These are phyloP conservation scores for Acleris emargana DNA, from an alignment of 2,888 invertebrate species.

Conservation along the genomic window DNA sequence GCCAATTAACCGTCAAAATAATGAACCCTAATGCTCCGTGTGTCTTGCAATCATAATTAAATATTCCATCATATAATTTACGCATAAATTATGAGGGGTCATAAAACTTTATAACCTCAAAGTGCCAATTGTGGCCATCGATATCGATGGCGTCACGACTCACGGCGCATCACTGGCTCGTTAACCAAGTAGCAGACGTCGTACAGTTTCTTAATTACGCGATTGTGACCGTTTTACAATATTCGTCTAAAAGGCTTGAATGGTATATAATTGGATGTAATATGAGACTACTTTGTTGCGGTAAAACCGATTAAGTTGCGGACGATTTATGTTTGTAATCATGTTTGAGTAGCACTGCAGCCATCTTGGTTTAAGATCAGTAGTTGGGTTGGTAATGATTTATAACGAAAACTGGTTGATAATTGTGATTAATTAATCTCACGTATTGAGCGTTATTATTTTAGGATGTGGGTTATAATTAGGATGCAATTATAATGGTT, in stretches of 20 bases:
- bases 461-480: conserved; percentile 34
- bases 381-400: conserved; percentile 68
- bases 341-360: conserved; percentile 47
- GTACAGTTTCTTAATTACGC: conserved; percentile 77
- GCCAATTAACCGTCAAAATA: conserved; percentile 12
- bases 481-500: conserved; percentile 26
- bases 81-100: conserved; percentile 37
- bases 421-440: conserved; percentile 70
- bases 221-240: conserved; percentile 74
- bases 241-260: conserved; percentile 77
- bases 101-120: conserved; percentile 40
- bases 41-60: conserved; percentile 28
- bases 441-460: conserved; percentile 49
- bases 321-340: conserved; percentile 25
- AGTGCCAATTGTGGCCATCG: conserved; percentile 40
- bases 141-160: conserved; percentile 35
- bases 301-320: neutral
- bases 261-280: conserved; percentile 82
- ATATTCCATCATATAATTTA: conserved; percentile 21
- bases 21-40: conserved; percentile 15
- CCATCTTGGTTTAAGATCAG: conserved; percentile 71
- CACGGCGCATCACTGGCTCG: conserved; percentile 60
- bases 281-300: conserved; percentile 78
- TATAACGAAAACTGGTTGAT: conserved; percentile 57
- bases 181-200: conserved; percentile 69